Evolutionary conservation across 2,113 vertebrate species (phyloP).

Genomic region (Choloepus hoffmanni): DNA sequence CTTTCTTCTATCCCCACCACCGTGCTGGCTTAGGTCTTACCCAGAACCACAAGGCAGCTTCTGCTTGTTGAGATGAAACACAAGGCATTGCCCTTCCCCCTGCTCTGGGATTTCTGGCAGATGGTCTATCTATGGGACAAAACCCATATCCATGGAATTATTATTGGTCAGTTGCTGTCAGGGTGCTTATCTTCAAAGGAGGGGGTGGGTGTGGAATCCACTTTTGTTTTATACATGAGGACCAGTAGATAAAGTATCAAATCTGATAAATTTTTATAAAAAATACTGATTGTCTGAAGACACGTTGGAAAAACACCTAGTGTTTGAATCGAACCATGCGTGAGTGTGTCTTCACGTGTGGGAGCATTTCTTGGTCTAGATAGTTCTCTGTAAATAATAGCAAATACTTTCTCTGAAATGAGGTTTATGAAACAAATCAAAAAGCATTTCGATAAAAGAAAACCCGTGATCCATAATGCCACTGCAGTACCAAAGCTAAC

Average conservation of each 20-base stretch:
- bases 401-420: background rate
- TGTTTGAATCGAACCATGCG: background rate
- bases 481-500: background rate
- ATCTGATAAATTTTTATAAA: background rate
- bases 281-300: background rate
- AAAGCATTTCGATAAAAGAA: slow-evolving; percentile 8
- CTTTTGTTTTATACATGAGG: background rate
- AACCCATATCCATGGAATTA: background rate
- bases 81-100: background rate
- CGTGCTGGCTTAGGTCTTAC: background rate
- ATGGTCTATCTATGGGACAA: background rate
- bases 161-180: background rate
- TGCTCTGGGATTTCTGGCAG: background rate
- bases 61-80: background rate
- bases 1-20: background rate
- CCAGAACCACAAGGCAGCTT: background rate
- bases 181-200: background rate
- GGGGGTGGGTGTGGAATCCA: no score
- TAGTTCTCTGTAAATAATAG: background rate
- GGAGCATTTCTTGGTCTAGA: background rate
- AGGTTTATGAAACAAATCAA: background rate
- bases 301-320: background rate
- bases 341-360: background rate
- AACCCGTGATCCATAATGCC: background rate
- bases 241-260: background rate